These are phyloP conservation scores for Planococcus citri DNA, from an alignment of 1,140 invertebrate genomes.

Conservation along the genomic window DNA sequence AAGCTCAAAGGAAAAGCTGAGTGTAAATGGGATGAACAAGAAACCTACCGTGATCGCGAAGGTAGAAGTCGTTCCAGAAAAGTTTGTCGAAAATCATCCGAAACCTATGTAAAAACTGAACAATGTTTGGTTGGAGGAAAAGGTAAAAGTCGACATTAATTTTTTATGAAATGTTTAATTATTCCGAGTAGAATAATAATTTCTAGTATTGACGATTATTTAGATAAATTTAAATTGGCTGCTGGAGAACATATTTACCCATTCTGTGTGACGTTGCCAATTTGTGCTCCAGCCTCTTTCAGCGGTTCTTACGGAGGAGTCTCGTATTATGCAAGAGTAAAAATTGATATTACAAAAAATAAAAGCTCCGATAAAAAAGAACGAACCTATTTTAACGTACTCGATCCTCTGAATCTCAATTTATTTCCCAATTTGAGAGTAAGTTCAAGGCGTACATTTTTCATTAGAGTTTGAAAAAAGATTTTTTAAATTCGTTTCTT, in stretches of 20 bases:
- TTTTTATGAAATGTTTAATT: conserved; percentile 13
- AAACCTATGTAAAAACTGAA: conserved; percentile 54
- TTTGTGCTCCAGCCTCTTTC: conserved; percentile 65
- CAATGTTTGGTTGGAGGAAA: conserved; percentile 40
- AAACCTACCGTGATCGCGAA: conserved; percentile 40
- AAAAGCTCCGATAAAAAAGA: conserved; percentile 80
- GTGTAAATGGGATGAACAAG: conserved; percentile 52
- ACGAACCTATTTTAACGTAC: conserved; percentile 74
- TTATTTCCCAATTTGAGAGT: conserved; percentile 35
- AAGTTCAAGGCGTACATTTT: not conserved
- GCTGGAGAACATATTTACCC: conserved; percentile 56
- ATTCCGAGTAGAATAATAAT: not conserved
- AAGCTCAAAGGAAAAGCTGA: conserved; percentile 56
- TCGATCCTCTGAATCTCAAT: too few relatives aligned
- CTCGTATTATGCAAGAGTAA: conserved; percentile 68
- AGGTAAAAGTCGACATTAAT: conserved; percentile 23
- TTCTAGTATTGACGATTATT: conserved; percentile 27
- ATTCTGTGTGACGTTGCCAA: conserved; percentile 53
- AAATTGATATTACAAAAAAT: conserved; percentile 69
- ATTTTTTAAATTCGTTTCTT: not conserved
- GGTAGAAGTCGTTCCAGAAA: conserved; percentile 44
- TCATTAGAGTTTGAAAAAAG: too few relatives aligned
- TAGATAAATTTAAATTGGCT: conserved; percentile 54
- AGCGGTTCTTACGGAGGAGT: conserved; percentile 68
- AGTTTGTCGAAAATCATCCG: conserved; percentile 44